Percentiles rank a stretch among this genome's conserved stretches.
Evolutionary conservation across 1,140 invertebrate species (phyloP).

Genomic region (Campoletis sonorensis): DNA sequence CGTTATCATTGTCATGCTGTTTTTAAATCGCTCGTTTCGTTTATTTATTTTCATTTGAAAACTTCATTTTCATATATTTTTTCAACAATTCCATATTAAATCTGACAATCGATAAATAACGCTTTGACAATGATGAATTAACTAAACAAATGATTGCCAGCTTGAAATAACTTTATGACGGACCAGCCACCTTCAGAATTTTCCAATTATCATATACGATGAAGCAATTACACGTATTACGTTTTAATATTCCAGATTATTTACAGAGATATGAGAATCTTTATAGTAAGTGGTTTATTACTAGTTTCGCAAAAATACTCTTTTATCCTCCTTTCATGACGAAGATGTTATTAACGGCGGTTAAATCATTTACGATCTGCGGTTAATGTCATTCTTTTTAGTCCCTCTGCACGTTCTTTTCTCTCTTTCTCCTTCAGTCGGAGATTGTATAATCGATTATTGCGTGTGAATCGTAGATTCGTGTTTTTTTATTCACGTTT

Average conservation of each 20-base stretch:
- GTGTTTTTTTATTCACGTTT: background rate
- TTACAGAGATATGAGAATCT: background rate
- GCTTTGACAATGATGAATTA: background rate
- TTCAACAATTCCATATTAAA: background rate
- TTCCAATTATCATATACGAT: background rate
- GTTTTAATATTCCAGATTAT: background rate
- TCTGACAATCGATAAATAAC: background rate
- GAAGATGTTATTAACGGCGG: background rate
- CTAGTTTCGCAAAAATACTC: background rate
- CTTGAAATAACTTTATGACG: background rate
- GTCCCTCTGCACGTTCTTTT: background rate
- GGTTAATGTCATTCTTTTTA: background rate
- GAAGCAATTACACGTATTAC: background rate
- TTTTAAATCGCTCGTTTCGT: background rate
- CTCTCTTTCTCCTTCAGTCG: background rate
- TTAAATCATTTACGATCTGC: conserved; percentile 5
- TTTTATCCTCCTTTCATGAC: background rate
- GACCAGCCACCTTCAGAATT: background rate
- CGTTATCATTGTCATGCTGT: background rate
- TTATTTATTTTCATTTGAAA: background rate
- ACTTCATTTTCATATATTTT: background rate
- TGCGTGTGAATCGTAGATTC: background rate
- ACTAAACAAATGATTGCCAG: background rate
- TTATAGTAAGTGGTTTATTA: too few relatives aligned
- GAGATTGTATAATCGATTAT: background rate